Conservation (phyloP, 1,140 invertebrate species). For the Heliconius eleuchia region DNA sequence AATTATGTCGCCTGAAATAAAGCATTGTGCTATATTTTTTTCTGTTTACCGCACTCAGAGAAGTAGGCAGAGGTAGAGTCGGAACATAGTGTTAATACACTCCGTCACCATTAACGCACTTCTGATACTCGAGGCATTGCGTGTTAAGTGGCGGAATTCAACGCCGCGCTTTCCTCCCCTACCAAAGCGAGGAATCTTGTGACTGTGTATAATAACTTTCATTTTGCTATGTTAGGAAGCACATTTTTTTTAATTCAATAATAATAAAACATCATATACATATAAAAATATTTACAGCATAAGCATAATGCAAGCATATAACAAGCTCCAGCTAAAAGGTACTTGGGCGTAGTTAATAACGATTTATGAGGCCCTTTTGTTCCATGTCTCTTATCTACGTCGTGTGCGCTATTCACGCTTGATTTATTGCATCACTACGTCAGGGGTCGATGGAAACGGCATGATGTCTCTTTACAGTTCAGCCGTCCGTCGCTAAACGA, state of each 20-base stretch:
- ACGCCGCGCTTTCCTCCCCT: no score
- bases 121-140: no score
- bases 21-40: no score
- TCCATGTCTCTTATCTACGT: conserved; percentile 69
- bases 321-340: conserved; percentile 54
- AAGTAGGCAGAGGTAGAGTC: no score
- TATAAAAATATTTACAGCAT: not conserved
- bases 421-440: conserved; percentile 68
- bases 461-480: conserved; percentile 25
- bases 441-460: conserved; percentile 38
- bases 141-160: no score
- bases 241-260: not conserved
- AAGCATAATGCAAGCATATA: conserved; percentile 24
- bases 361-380: conserved; percentile 77
- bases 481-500: conserved; percentile 2
- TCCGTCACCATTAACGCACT: no score
- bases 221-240: not conserved
- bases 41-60: no score
- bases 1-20: no score
- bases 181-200: no score
- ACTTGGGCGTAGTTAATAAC: conserved; percentile 71
- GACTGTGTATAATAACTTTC: not conserved
- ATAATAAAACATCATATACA: not conserved
- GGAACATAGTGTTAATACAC: no score
- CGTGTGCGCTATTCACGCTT: conserved; percentile 71